phyloP scores from a whole-genome alignment of 1,140 invertebrate species.

The Megalopta genalis region DNA sequence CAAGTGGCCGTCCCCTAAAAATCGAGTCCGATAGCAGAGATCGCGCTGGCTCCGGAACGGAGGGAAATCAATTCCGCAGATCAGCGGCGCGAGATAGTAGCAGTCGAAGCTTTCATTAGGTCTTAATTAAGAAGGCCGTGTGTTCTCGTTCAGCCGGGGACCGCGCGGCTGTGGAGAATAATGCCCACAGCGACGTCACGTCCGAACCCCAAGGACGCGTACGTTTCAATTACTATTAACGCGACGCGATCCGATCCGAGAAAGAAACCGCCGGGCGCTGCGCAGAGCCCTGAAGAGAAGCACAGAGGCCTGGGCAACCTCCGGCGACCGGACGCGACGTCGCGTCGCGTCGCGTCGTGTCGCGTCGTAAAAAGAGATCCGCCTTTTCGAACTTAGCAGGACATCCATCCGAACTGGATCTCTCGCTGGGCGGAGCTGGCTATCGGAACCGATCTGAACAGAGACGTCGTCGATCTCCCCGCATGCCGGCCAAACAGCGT shows the following conservation, averaged over 20 bases:
- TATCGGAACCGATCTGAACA: conserved; percentile 35
- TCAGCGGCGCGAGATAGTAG: conserved; percentile 46
- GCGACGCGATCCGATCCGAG: conserved; percentile 24
- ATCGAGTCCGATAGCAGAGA: conserved; percentile 8
- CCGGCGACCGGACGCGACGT: too few species aligned
- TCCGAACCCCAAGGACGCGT: conserved; percentile 46
- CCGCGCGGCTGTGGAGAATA: too few species aligned
- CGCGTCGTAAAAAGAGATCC: not conserved
- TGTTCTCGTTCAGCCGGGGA: conserved; percentile 14
- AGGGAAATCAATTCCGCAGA: conserved; percentile 56
- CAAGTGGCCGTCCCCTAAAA: not conserved
- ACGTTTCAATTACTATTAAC: conserved; percentile 52
- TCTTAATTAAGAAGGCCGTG: conserved; percentile 55
- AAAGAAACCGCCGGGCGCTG: not conserved
- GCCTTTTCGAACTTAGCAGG: conserved; percentile 1
- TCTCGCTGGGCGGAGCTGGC: conserved; percentile 21
- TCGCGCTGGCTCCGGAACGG: conserved; percentile 2
- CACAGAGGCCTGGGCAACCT: not conserved
- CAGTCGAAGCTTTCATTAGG: conserved; percentile 45
- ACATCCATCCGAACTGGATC: conserved; percentile 49
- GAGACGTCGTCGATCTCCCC: conserved; percentile 28
- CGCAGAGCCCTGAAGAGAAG: not conserved
- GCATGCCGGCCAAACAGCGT: not conserved
- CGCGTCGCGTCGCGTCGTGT: too few species aligned
- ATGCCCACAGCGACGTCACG: conserved; percentile 40